Conservation (phyloP, 2,113 vertebrate species). For the Marcusenius ussheri region DNA sequence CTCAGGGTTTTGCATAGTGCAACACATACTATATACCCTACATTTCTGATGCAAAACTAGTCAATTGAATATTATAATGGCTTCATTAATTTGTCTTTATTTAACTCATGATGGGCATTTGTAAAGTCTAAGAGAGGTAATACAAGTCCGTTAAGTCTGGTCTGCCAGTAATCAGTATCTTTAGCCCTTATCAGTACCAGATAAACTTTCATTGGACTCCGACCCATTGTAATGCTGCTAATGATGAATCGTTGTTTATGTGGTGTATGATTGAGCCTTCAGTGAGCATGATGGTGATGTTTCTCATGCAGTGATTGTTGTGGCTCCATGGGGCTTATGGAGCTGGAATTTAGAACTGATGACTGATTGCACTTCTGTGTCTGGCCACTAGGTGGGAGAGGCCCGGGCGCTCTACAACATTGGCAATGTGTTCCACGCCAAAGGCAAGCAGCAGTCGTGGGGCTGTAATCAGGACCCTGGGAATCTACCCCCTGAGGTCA, state of each 20-base stretch:
- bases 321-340: not conserved
- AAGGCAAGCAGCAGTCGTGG: constrained; percentile 91
- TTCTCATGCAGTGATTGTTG: too few species aligned
- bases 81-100: not conserved
- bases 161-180: not conserved
- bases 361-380: not conserved
- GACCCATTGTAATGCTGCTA: not conserved
- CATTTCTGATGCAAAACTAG: not conserved
- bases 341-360: not conserved
- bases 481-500: constrained; percentile 71
- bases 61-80: not conserved
- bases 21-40: not conserved
- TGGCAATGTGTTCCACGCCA: constrained; percentile 90
- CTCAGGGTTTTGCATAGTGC: not conserved
- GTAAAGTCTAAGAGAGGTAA: not conserved
- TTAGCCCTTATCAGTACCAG: not conserved
- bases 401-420: constrained; percentile 90
- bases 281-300: not conserved
- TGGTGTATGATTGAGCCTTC: not conserved
- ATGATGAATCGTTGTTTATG: not conserved
- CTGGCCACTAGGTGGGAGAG: constrained; percentile 74
- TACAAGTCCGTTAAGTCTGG: not conserved
- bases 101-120: not conserved
- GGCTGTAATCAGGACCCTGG: constrained; percentile 74
- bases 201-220: not conserved